Evolutionary conservation across 2,888 invertebrate species (phyloP).

Genomic region (Ommatoiulus sabulosus): DNA sequence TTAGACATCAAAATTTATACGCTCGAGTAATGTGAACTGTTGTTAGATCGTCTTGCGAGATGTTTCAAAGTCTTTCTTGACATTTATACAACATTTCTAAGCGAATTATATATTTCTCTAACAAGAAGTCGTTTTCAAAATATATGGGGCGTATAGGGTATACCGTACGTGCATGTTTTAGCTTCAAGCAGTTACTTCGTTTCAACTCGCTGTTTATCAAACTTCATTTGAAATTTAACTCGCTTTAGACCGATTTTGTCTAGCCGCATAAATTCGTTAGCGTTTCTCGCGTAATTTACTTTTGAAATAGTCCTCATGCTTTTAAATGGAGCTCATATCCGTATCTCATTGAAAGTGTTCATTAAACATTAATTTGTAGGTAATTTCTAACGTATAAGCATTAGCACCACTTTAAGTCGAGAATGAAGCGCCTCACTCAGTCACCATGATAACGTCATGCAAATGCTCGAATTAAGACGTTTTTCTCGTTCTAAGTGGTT

Average conservation of each 20-base stretch:
- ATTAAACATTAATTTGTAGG: slow-evolving; percentile 34
- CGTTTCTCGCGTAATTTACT: neutral
- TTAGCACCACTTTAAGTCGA: slow-evolving; percentile 12
- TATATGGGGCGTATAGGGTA: too few species aligned
- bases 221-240: too few species aligned
- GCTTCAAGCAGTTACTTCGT: too few species aligned
- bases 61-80: too few species aligned
- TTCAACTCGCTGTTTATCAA: too few species aligned
- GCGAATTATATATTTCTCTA: too few species aligned
- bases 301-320: neutral
- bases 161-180: too few species aligned
- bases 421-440: neutral
- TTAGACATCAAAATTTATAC: too few species aligned
- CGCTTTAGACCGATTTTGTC: neutral
- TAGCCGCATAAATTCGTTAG: neutral
- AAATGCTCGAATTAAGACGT: slow-evolving; percentile 23
- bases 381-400: slow-evolving; percentile 34
- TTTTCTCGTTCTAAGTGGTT: slow-evolving; percentile 11
- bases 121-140: too few species aligned
- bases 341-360: slow-evolving; percentile 23
- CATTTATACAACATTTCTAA: too few species aligned
- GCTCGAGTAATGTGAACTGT: too few species aligned
- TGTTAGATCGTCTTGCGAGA: too few species aligned
- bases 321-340: slow-evolving; percentile 6
- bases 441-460: slow-evolving; percentile 14